These are phyloP conservation scores for mouse (Mus musculus) DNA, from an alignment of 2,113 vertebrate species.

Conservation along the genomic window DNA sequence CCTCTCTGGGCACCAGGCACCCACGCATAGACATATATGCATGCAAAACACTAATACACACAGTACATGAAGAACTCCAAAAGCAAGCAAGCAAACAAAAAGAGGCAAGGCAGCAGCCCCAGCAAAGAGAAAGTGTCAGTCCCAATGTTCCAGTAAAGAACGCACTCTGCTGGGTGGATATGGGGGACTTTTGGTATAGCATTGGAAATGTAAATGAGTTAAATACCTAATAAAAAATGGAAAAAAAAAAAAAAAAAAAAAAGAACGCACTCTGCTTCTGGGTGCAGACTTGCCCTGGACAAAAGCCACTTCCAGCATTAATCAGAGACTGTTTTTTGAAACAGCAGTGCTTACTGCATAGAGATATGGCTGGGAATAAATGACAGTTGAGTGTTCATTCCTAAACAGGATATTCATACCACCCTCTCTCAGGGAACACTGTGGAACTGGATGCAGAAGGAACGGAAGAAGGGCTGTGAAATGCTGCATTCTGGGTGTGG, in stretches of 20 bases:
- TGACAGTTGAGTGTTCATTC: not conserved
- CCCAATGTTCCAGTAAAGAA: not conserved
- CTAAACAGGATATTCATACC: not conserved
- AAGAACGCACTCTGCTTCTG: not conserved
- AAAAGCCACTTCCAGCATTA: not conserved
- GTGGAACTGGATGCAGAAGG: not conserved
- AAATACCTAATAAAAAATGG: too few species aligned
- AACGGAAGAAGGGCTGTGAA: too few species aligned
- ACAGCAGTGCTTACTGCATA: not conserved
- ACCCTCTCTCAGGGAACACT: not conserved
- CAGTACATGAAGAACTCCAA: not conserved
- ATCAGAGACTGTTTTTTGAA: not conserved
- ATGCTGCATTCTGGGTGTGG: not conserved
- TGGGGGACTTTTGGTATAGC: too few species aligned
- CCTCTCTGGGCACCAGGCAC: not conserved
- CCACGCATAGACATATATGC: not conserved
- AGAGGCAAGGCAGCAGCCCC: not conserved
- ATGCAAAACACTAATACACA: not conserved
- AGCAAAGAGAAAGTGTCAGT: not conserved
- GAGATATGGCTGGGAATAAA: not conserved
- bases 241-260: too few species aligned
- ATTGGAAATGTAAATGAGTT: too few species aligned
- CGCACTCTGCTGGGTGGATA: too few species aligned
- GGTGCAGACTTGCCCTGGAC: not conserved
- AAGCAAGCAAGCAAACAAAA: not conserved